Conservation (phyloP, 2,113 vertebrate genomes). For the Himantopus leucocephalus region DNA sequence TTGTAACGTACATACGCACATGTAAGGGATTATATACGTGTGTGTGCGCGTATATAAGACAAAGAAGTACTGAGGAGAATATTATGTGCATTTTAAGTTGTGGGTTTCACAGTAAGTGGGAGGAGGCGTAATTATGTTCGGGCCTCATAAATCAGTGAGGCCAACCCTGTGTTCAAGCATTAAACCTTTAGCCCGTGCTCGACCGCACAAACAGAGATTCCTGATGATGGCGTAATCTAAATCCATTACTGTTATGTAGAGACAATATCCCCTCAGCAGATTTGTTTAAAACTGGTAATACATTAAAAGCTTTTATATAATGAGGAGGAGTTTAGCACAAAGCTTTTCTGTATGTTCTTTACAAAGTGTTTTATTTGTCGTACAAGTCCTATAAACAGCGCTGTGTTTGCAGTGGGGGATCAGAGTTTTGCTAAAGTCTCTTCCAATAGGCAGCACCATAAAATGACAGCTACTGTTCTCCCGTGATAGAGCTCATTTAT, state of each 20-base stretch:
- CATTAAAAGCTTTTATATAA: constrained; percentile 30
- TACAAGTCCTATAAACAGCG: background rate
- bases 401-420: background rate
- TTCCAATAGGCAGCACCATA: background rate
- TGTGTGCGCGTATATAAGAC: background rate
- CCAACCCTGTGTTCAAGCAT: background rate
- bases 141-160: background rate
- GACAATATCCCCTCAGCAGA: background rate
- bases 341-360: background rate
- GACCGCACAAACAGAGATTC: background rate
- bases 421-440: background rate
- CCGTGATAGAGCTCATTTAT: background rate
- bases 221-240: background rate
- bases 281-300: background rate
- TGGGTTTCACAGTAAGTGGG: background rate
- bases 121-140: background rate
- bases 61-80: background rate
- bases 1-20: background rate
- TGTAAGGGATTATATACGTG: background rate
- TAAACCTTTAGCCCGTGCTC: background rate
- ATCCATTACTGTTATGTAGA: background rate
- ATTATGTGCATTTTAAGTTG: background rate
- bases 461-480: background rate
- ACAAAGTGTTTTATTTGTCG: background rate
- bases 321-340: background rate